Evolutionary conservation across 2,888 invertebrate species (phyloP), one percentile per base, ranked within the genome.

Genomic region (Trissonchulus latispiculum): DNA sequence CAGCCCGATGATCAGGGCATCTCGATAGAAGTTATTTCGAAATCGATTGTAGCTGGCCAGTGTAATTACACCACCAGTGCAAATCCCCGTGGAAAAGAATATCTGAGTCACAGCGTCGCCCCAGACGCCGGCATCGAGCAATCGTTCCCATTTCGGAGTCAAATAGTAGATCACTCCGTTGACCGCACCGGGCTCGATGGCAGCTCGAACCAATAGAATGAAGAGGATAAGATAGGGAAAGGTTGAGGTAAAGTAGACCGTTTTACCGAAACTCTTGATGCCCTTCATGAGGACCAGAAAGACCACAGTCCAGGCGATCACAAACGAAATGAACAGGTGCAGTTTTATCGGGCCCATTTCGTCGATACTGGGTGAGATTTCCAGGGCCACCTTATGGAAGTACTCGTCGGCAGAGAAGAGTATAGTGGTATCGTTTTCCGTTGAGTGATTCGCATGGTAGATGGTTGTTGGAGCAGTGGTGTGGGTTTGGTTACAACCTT

Each of bases 31-130:
- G 28, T 72, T 72, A 35, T 72, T 72, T 29, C 33, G 2, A n/a
- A 72, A 71, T 15, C 70, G 29, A 35, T 72, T 72, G 70, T 72
- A 72, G 23, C 32, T 32, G 66, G 72, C 71, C n/a, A 72, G 72
- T 15, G 72, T 72, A 8, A 72, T 72, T 15, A 72, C 72, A 23
- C 72, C 71, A 29, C 72, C 72, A n/a, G 48, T 32, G 35, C 72
- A 72, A 8, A 72, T 48, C n/a, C 68, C 29, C 23, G 72, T 72
- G 18, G 70, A 71, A 33, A 48, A 72, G 70, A 72, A 72, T 72
- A 72, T 72, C 36, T 80, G 80, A 3, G 78, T 76, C 8, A 79
- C 79, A 18, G 80, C 80, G 71, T 81, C 80, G 36, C 76, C 77
- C 80, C 80, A 80, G 18, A 80, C 76, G n/a, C 71, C 32, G 28